Evolutionary conservation across 2,797 vertebrate species (phyloP), one percentile per base, ranked within the genome.

Genomic region (Anas flavirostris): DNA sequence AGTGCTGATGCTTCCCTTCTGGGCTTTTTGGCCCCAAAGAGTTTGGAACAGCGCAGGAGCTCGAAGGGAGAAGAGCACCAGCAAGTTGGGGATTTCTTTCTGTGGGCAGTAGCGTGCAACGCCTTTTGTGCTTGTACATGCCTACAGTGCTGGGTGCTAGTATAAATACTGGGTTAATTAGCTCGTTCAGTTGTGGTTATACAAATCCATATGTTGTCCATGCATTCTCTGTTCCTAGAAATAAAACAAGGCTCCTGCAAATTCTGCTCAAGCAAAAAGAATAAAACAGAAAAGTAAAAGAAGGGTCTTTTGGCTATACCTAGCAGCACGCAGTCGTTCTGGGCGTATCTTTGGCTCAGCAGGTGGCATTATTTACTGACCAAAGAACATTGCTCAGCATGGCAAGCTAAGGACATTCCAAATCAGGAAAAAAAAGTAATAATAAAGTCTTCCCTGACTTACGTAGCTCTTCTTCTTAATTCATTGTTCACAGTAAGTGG

Each of bases 331-430:
- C 12, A 16, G 69, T 86, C 58, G 81, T 95, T 95, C 89, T 68
- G 43, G 74, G 73, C 59, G 86, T 66, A 52, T 37, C 33, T 46
- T 78, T 82, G 69, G 66, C 59, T 91, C 79, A 91, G 93, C 73
- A 75, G 86, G 79, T 82, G 84, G 69, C 46, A 48, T 92, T 95
- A 95, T 93, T 93, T 95, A 93, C 76, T 86, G 87, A 76, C 91
- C 91, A 63, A 91, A 89, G 86, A 69, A 33, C 76, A 79, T 91
- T 28, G 87, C 73, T 92, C 88, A 76, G 60, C 13, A 11, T 69
- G 79, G 89, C 82, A 94, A 86, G 82, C 55, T 73, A 50, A 12
- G 41, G 87, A n/a, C 73, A 88, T 78, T 93, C 94, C 55, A 80
- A 18, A 81, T 76, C 29, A 60, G 72, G 29, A 89, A 56, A 90